Evolutionary conservation across 2,797 vertebrate genomes (phyloP), one percentile per base, ranked within the genome.

Genomic region (Danionella dracula): DNA sequence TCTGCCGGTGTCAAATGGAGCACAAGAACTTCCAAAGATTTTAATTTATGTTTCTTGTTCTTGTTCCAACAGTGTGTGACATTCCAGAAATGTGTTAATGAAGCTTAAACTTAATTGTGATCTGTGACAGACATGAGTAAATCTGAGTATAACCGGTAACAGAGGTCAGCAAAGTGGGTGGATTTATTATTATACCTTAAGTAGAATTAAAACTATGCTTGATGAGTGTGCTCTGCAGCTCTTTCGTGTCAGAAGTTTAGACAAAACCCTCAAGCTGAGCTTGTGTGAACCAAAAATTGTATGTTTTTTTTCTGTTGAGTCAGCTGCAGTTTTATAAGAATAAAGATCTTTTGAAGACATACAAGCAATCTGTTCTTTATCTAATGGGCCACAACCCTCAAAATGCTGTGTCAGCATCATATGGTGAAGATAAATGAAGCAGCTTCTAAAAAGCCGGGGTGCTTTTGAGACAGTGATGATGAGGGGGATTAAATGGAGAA

Each of bases 321-420:
- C 66, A 74, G 72, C 66, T 72, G 72, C 69, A 61, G 40, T 73
- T 58, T 37, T 61, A 57, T 51, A 48, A 60, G 45, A 73, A 60
- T 27, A 6, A 27, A 27, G n/a, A 31, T 65, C 49, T 71, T 68
- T 50, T 68, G 61, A 73, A 66, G 60, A 66, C 46, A 46, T 29
- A n/a, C 55, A 54, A 53, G 29, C 27, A 54, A 60, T 62, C 32
- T 46, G 53, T 54, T 74, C 45, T 70, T 76, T 68, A 72, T 73
- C 64, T 76, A 72, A 72, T 66, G 73, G 56, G 53, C 67, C 56
- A 68, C 71, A 70, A 70, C 51, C 19, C 42, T 31, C 46, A 42
- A 45, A 55, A 67, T 68, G 68, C 66, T 73, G 66, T 68, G 66
- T 76, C 66, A 56, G 76, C 65, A 75, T 76, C 62, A 76, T 73